Conservation (phyloP, 2,888 invertebrate genomes). For the Lochmaea capreae region DNA sequence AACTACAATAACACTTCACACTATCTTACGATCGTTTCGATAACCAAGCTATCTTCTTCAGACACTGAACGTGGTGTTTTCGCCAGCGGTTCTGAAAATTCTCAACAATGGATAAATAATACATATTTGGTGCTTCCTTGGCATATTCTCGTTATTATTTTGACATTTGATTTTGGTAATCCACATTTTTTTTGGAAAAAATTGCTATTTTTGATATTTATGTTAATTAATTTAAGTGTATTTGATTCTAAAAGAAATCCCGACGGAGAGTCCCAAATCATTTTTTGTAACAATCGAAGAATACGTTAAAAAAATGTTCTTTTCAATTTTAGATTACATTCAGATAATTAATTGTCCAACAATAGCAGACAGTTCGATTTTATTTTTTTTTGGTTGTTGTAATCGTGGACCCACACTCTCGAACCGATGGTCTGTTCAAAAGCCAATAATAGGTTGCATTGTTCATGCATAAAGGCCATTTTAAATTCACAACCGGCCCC, state of each 20-base stretch:
- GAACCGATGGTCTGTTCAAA: conserved; percentile 27
- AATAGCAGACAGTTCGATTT: conserved; percentile 52
- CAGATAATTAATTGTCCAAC: conserved; percentile 57
- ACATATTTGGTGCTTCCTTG: too few relatives aligned
- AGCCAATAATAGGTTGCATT: conserved; percentile 62
- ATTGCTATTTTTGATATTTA: not conserved
- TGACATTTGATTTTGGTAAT: too few relatives aligned
- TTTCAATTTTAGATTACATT: conserved; percentile 57
- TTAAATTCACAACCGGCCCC: conserved; percentile 60
- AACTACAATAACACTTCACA: too few relatives aligned
- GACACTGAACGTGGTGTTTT: too few relatives aligned
- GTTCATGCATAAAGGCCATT: conserved; percentile 64
- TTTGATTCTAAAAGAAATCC: not conserved
- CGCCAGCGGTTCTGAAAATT: too few relatives aligned
- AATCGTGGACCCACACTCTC: conserved; percentile 52
- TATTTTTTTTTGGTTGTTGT: conserved; percentile 34
- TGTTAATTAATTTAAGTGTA: not conserved
- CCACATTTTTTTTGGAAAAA: too few relatives aligned
- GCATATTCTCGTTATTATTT: too few relatives aligned
- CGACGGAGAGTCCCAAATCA: not conserved
- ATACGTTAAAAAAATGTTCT: conserved; percentile 36
- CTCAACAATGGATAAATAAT: too few relatives aligned
- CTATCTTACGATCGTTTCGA: too few relatives aligned
- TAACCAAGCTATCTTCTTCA: too few relatives aligned
- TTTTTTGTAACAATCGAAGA: conserved; percentile 7